Evolutionary conservation across 2,888 invertebrate genomes (phyloP).

Genomic region (Fragum whitleyi): DNA sequence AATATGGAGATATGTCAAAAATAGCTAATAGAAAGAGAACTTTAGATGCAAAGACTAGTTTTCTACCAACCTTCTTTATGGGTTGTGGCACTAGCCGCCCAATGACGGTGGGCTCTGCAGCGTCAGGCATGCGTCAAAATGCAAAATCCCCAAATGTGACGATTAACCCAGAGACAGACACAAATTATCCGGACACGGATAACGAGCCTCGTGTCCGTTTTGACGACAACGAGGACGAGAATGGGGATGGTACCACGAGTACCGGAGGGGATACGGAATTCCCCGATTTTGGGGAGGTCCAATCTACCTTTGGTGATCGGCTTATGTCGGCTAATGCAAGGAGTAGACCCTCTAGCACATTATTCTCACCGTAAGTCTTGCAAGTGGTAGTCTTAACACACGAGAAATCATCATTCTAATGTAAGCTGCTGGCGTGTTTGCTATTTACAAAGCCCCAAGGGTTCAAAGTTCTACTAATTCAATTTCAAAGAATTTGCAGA

Average conservation of each 20-base stretch:
- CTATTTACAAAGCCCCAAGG: neutral
- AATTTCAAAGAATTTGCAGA: too few relatives aligned
- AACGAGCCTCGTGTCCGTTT: slow-evolving; percentile 16
- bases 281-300: slow-evolving; percentile 25
- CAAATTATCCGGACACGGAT: neutral
- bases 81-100: slow-evolving; percentile 10
- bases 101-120: neutral
- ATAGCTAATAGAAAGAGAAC: neutral
- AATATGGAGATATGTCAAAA: neutral
- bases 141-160: neutral
- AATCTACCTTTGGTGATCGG: slow-evolving; percentile 13
- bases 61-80: slow-evolving; percentile 8
- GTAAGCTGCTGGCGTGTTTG: neutral
- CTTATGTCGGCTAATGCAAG: slow-evolving; percentile 20
- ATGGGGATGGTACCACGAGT: slow-evolving; percentile 16
- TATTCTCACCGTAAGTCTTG: slow-evolving; percentile 24
- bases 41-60: neutral
- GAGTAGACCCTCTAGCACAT: slow-evolving; percentile 9
- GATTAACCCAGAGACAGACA: slow-evolving; percentile 4
- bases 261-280: neutral
- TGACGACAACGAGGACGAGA: neutral
- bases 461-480: neutral
- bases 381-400: too few relatives aligned
- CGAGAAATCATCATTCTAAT: neutral
- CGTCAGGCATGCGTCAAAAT: neutral